Evolutionary conservation across 2,113 vertebrate genomes (phyloP), one percentile per base, ranked within the genome.

Genomic region (Larimichthys polyactis): DNA sequence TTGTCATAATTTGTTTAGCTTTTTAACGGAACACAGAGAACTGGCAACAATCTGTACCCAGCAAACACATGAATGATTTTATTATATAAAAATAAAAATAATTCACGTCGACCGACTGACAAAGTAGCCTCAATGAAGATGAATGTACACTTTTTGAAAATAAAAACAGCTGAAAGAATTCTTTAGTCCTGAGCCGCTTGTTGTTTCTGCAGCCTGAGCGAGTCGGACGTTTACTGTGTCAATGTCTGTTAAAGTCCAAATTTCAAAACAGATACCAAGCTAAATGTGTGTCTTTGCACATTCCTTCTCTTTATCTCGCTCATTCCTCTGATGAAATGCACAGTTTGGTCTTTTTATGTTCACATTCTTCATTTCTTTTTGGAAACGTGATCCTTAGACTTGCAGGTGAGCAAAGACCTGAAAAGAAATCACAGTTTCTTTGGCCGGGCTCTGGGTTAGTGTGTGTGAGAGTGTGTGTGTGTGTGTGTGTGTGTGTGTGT

Each of bases 1-100:
- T 24, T 22, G 54, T 48, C 29, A 29, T 55, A 68, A 48, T 67
- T 71, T 58, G 75, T 62, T 72, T 71, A 71, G 75, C 55, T 77
- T 73, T 36, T 82, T 60, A 70, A 64, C 3, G 1, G 66, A 52
- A 58, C 58, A 81, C 17, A 32, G n/a, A 75, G 22, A 74, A 59
- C 20, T 24, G 59, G 60, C 66, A 84, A 70, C 27, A 67, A 29
- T 49, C 51, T 44, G 16, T 3, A 22, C 46, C 6, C 48, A 40
- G 49, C n/a, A 44, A 44, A 79, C 52, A 71, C 17, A 32, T n/a
- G 14, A 57, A 62, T 40, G 29, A 71, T 67, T 72, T 81, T 29
- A 79, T 36, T 17, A 55, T 24, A 24, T 24, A 24, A 24, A 24
- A 24, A n/a, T n/a, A 24, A 24, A 24, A 24, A 24, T 1, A 17